These are phyloP conservation scores for Metridium senile DNA, from an alignment of 92 coral and sea anemone species.

Conservation along the genomic window DNA sequence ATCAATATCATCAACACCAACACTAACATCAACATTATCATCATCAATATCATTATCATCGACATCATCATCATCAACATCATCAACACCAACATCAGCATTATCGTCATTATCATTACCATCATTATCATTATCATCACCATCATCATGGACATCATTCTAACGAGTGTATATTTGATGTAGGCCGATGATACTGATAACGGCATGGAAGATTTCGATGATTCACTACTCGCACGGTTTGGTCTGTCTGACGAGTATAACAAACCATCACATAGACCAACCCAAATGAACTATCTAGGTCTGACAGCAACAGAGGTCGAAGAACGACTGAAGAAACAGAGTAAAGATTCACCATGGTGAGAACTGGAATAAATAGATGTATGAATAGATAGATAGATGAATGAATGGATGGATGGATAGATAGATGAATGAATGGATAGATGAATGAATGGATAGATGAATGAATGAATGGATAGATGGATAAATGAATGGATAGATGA, in stretches of 20 bases:
- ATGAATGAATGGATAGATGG: not conserved
- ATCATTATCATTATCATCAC: too few relatives aligned
- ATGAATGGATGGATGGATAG: not conserved
- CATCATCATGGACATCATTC: too few relatives aligned
- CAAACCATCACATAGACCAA: constrained; percentile 24
- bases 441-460: not conserved
- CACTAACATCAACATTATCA: too few relatives aligned
- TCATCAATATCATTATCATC: too few relatives aligned
- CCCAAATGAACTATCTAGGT: constrained; percentile 44
- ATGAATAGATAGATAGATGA: not conserved
- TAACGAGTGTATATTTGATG: too few relatives aligned
- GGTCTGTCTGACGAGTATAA: constrained; percentile 85
- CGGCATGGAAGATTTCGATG: constrained; percentile 80
- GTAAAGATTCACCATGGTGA: constrained; percentile 86
- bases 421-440: not conserved
- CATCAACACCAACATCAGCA: too few relatives aligned
- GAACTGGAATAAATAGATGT: not conserved
- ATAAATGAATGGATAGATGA: not conserved
- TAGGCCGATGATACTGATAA: constrained; percentile 66
- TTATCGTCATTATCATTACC: too few relatives aligned
- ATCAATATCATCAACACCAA: too few relatives aligned
- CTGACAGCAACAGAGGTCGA: constrained; percentile 75
- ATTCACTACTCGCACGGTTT: constrained; percentile 74
- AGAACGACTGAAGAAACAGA: constrained; percentile 66
- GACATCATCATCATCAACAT: too few relatives aligned